Percentiles rank a stretch among this genome's conserved stretches.
Evolutionary conservation across 1,140 invertebrate species (phyloP).

Genomic region (Venturia canescens): DNA sequence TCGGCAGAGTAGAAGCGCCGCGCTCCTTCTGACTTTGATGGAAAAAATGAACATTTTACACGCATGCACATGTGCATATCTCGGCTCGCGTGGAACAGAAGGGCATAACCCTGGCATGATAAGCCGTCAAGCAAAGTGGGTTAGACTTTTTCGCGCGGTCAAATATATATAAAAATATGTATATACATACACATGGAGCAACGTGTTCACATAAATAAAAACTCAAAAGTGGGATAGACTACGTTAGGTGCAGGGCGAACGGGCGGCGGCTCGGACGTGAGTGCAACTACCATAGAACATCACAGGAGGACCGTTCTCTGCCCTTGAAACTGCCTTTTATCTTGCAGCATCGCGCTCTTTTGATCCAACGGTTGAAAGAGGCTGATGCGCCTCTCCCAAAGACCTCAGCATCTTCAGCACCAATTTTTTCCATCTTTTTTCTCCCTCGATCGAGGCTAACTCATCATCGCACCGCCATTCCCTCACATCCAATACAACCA

Average conservation of each 20-base stretch:
- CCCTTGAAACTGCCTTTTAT: constrained; percentile 4
- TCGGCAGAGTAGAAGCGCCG: constrained; percentile 24
- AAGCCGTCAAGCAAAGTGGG: background rate
- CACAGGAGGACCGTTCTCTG: constrained; percentile 32
- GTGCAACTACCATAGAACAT: constrained; percentile 23
- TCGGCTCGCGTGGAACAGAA: background rate
- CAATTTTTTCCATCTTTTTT: background rate
- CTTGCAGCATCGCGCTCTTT: constrained; percentile 4
- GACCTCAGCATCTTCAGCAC: background rate
- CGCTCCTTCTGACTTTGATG: constrained; percentile 30
- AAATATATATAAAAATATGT: too few species aligned
- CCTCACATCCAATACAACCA: constrained; percentile 4
- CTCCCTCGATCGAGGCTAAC: background rate
- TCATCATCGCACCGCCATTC: constrained; percentile 12
- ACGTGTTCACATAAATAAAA: background rate
- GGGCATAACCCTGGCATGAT: background rate
- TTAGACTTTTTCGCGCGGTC: background rate
- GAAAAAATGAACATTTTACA: constrained; percentile 28
- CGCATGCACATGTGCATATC: background rate
- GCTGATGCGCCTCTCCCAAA: background rate
- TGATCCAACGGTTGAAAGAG: constrained; percentile 29
- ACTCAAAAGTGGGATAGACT: background rate
- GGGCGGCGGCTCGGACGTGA: constrained; percentile 18
- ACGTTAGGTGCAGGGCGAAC: constrained; percentile 24
- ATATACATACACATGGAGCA: too few species aligned